Percentiles rank a stretch among this genome's conserved stretches.
Conservation (phyloP, 1,140 invertebrate genomes). For the Phenacoccus solenopsis region DNA sequence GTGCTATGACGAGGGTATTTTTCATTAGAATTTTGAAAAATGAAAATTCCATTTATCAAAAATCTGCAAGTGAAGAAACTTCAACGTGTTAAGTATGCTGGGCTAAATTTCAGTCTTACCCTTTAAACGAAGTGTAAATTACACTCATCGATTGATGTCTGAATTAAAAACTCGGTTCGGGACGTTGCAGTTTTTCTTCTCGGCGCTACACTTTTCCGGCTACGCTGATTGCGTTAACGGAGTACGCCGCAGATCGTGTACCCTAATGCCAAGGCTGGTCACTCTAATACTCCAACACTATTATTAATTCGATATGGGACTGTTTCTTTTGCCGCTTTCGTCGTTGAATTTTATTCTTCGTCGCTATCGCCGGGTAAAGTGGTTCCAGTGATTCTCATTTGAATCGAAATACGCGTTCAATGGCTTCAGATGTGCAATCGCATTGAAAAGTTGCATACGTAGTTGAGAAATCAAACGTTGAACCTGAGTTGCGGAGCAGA, state of each 20-base stretch:
- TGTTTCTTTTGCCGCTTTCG: neutral
- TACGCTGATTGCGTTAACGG: neutral
- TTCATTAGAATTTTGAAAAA: neutral
- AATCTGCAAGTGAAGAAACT: too few species aligned
- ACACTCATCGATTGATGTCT: neutral
- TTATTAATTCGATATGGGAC: neutral
- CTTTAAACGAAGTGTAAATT: neutral
- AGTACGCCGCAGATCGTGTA: neutral
- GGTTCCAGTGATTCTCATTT: constrained; percentile 1
- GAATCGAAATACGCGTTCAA: neutral
- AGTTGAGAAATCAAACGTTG: neutral
- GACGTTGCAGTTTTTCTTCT: neutral
- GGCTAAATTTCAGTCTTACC: too few species aligned
- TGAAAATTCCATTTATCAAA: neutral
- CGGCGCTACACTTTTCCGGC: neutral
- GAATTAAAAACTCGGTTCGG: neutral
- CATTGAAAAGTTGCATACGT: too few species aligned
- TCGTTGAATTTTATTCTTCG: neutral
- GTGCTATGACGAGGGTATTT: too few species aligned
- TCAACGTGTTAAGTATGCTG: too few species aligned
- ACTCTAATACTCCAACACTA: neutral
- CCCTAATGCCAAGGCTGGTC: neutral
- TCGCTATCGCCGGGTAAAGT: neutral
- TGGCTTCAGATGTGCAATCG: too few species aligned
- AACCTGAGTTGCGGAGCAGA: neutral